Base-by-base conservation (phyloP, 2,888 invertebrate species). In the Cryptophagus acutangulus region DNA sequence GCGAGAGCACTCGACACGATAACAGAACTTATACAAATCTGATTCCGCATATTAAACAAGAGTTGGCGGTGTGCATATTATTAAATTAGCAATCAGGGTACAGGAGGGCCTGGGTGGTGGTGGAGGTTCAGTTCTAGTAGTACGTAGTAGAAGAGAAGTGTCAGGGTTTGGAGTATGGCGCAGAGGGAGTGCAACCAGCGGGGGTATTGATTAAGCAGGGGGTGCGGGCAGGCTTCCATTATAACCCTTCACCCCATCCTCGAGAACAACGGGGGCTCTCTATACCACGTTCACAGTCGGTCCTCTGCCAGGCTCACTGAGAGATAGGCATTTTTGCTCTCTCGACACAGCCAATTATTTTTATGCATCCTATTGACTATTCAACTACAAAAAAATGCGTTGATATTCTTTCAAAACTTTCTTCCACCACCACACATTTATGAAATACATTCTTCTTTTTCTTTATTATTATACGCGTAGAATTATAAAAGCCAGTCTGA, bases 1-100 rank as follows among this genome's bases (percentile, higher is more conserved):
- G 34, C 38, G 28, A 45, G 39, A 48, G 33, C 42, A 28, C 40
- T 45, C 42, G 36, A 38, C 40, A 45, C 48, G 53, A 53, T 51
- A 50, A 48, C 49, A 41, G 15, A 33, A 46, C 72, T 72, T 72
- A 72, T 70, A 72, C 71, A 72, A 73, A 73, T 73, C 72, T 71
- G 72, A 73, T 71, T 70, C 68, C 66, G 64, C 63, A 69, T 62
- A 67, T 63, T 65, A 66, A 65, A 66, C 67, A 64, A 62, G 64
- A 65, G 61, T 62, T 64, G 64, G 63, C 62, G 65, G 65, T 63
- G 62, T 65, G 64, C 64, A 64, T 67, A 65, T 66, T 67, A 69
- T 69, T 67, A 66, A 68, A 68, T 67, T 68, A 68, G 66, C 66
- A 67, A 68, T 65, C 63, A 63, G 63, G 48, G 50, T 46, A 43